Percentiles rank a stretch among this genome's conserved stretches.
Conservation (phyloP, 1,140 invertebrate genomes). For the Drosophila auraria region DNA sequence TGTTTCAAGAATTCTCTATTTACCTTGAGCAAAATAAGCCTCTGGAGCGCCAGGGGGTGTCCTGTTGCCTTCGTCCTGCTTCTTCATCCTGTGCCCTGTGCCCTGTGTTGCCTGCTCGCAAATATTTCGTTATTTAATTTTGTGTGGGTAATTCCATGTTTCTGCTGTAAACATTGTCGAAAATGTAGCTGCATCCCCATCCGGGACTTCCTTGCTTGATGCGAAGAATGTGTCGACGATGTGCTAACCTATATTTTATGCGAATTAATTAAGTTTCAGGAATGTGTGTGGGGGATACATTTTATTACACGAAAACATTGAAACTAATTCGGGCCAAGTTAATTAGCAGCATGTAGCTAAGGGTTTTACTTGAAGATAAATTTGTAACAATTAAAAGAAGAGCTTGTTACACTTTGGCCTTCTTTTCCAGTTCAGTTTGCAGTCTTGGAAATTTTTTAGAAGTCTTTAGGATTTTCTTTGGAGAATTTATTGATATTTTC, state of each 20-base stretch:
- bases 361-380: not conserved
- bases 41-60: not conserved
- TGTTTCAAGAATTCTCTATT: slow-evolving; percentile 59
- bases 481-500: too few species aligned
- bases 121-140: slow-evolving; percentile 71
- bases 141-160: slow-evolving; percentile 24
- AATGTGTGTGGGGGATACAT: slow-evolving; percentile 21
- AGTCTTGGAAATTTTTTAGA: too few species aligned
- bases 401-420: not conserved
- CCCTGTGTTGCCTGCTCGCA: slow-evolving; percentile 24
- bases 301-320: slow-evolving; percentile 7
- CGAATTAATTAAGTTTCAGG: slow-evolving; percentile 35
- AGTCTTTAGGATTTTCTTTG: not conserved
- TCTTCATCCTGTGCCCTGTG: not conserved
- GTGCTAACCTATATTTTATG: slow-evolving; percentile 10
- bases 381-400: not conserved
- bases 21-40: slow-evolving; percentile 40
- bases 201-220: slow-evolving; percentile 18
- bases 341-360: slow-evolving; percentile 25
- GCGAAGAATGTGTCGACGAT: slow-evolving; percentile 15
- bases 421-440: not conserved
- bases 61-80: not conserved
- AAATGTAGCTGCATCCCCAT: slow-evolving; percentile 5
- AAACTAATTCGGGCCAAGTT: slow-evolving; percentile 2
- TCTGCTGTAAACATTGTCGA: slow-evolving; percentile 19